A percentile compares a stretch with the other conserved stretches of the same genome.
phyloP scores from a whole-genome alignment of 2,113 vertebrate species.

The Xenopus borealis region DNA sequence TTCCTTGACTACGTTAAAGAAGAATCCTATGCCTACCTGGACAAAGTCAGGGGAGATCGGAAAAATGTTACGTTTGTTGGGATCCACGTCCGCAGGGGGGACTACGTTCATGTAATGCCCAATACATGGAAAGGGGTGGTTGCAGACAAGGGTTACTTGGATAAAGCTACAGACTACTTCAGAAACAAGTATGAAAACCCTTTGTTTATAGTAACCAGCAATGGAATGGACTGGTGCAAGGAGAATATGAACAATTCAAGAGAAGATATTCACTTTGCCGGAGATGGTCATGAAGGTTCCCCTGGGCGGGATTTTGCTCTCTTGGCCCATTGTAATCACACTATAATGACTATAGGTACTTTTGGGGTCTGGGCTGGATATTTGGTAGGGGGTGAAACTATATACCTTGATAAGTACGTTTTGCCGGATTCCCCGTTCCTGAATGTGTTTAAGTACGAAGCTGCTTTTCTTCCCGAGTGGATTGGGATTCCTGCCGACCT shows the following conservation, averaged over 20 bases:
- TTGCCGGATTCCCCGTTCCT: constrained; percentile 56
- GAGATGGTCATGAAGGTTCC: constrained; percentile 25
- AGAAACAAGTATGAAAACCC: constrained; percentile 36
- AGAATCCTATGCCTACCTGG: constrained; percentile 27
- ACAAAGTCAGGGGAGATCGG: not conserved
- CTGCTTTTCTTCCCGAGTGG: constrained; percentile 58
- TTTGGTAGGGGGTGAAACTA: constrained; percentile 14
- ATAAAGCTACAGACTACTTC: constrained; percentile 39
- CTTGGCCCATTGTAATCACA: constrained; percentile 33
- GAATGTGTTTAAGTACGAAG: constrained; percentile 55
- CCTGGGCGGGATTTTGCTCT: constrained; percentile 27
- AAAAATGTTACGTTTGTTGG: constrained; percentile 46
- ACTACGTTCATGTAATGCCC: constrained; percentile 43
- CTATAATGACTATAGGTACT: constrained; percentile 35
- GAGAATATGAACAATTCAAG: constrained; percentile 21
- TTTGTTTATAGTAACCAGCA: constrained; percentile 41
- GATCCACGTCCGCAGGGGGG: constrained; percentile 42
- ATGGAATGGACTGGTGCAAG: constrained; percentile 44
- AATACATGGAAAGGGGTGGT: constrained; percentile 46
- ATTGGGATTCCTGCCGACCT: constrained; percentile 57
- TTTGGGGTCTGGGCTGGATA: constrained; percentile 39
- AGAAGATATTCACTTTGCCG: constrained; percentile 32
- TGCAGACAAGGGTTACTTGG: constrained; percentile 38
- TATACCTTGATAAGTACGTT: constrained; percentile 64
- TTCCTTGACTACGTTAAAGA: constrained; percentile 34